Percentiles rank a stretch among this genome's conserved stretches.
Evolutionary conservation across 2,113 vertebrate genomes (phyloP).

Genomic region (Lates calcarifer): DNA sequence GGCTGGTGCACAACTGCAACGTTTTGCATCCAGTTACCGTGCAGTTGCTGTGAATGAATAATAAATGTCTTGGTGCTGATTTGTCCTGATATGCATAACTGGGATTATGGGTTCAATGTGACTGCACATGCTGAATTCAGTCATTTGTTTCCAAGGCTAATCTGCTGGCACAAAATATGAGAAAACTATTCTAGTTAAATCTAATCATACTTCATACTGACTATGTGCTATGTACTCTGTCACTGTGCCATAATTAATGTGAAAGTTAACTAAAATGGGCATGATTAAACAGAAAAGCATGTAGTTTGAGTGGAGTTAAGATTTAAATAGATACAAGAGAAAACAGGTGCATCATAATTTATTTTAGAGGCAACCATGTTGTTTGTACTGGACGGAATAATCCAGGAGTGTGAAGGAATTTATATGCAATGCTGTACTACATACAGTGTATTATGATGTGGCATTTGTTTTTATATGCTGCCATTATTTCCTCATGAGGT

Average conservation of each 20-base stretch:
- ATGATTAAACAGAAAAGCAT: background rate
- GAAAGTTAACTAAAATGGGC: background rate
- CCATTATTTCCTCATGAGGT: slow-evolving; percentile 7
- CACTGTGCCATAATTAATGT: background rate
- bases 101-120: slow-evolving; percentile 15
- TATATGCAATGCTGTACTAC: slow-evolving; percentile 15
- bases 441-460: slow-evolving; percentile 2
- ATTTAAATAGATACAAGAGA: slow-evolving; percentile 1
- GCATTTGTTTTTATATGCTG: slow-evolving; percentile 15
- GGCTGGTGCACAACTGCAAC: slow-evolving; percentile 3
- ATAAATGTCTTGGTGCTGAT: slow-evolving; percentile 19
- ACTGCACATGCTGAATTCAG: slow-evolving; percentile 24
- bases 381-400: background rate
- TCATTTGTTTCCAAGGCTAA: slow-evolving; percentile 14
- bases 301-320: background rate
- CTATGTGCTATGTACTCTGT: background rate
- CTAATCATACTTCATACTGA: slow-evolving; percentile 4
- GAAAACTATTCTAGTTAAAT: background rate
- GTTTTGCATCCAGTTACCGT: slow-evolving; percentile 22
- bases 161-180: slow-evolving; percentile 23
- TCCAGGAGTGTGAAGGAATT: background rate
- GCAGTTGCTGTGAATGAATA: slow-evolving; percentile 4
- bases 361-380: background rate
- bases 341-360: background rate
- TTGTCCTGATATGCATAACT: slow-evolving; percentile 22